These are phyloP conservation scores for Pseudorhiza aurosa DNA, from an alignment of 30 jellyfish, hydroid and myxozoan genomes.

Conservation along the genomic window DNA sequence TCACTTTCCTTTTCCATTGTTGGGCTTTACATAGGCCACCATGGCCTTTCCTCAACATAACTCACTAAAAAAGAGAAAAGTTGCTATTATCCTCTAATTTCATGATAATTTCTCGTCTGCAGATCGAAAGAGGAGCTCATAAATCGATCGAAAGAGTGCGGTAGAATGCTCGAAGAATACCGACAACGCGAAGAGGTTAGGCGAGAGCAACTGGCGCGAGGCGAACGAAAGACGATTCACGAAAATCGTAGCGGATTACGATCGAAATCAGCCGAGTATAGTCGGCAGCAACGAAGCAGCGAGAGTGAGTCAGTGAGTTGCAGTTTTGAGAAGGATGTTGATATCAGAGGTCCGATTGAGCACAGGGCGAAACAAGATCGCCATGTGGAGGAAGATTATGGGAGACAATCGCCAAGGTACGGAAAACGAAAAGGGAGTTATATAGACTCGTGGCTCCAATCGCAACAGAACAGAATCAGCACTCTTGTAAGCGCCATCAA, in stretches of 20 bases:
- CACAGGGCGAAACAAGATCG: not conserved
- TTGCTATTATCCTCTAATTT: too few relatives aligned
- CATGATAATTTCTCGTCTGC: too few relatives aligned
- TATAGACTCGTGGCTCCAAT: conserved; percentile 79
- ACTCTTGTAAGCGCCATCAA: conserved; percentile 79
- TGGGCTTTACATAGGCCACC: too few relatives aligned
- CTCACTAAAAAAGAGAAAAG: too few relatives aligned
- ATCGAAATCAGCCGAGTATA: conserved; percentile 1
- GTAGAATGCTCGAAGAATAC: conserved; percentile 44
- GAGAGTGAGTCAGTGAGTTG: not conserved
- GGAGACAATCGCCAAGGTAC: conserved; percentile 38
- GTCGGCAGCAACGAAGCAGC: not conserved
- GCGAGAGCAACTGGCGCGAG: conserved; percentile 13
- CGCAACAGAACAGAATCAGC: conserved; percentile 79
- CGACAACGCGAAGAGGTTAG: conserved; percentile 43
- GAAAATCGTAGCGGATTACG: conserved; percentile 7
- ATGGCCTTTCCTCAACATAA: too few relatives aligned
- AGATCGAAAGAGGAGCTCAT: conserved; percentile 70
- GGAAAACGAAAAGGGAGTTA: conserved; percentile 62
- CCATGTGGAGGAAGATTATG: not conserved
- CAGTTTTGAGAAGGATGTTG: not conserved
- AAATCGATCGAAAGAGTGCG: conserved; percentile 62
- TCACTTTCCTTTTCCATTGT: too few relatives aligned
- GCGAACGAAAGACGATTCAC: too few relatives aligned
- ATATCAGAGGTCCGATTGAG: not conserved